Base-by-base conservation (phyloP, 2,797 vertebrate genomes). In the Sebastes wilsoni region DNA sequence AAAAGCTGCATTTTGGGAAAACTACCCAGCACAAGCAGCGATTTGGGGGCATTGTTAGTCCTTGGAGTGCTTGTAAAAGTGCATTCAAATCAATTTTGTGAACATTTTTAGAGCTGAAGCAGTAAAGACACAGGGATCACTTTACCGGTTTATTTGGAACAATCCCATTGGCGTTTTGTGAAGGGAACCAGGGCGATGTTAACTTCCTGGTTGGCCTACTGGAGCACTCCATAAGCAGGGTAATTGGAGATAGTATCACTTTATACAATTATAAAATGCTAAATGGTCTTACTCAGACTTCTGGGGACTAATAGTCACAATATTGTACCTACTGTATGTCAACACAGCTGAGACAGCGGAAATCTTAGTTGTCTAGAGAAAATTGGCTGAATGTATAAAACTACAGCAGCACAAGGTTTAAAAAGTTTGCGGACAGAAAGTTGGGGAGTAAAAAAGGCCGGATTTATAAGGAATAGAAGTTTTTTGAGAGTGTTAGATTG, bases 401-500 rank as follows among this genome's bases (percentile, higher is more conserved):
- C 23, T 55, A 10, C 5, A 22, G 27, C 55, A 52, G 60, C 23
- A 60, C 23, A 27, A 28, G 22, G 30, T 52, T 77, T 64, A 18
- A 55, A 82, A 68, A 73, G 78, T 73, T 71, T 75, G 38, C 11
- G 30, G 38, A 75, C 13, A 38, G 60, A 80, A 83, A 85, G 70
- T 78, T 77, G 28, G 8, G 32, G 27, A 66, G 56, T 30, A 10
- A 55, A 72, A 67, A n/a, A 67, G 22, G 22, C 49, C 18, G 23
- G 20, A 70, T 70, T 72, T 52, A 18, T 61, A 1, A 46, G 75
- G 61, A 16, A 52, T 36, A 74, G 84, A 84, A 88, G 54, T 82
- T 89, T 66, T 42, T 20, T 14, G 49, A 20, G 54, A 79, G 69
- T 66, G 23, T 70, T 23, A 22, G 79, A 88, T 88, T 88, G 77